phyloP scores from a whole-genome alignment of 2,113 vertebrate species.

The Mus musculus region GRCm39 chr11:82489501-82490000 shows the following conservation, averaged over 20 bases:
- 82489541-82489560: neutral
- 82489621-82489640: no score
- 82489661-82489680: neutral
- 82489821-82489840: neutral
- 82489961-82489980: neutral
- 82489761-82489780: neutral
- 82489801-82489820: neutral
- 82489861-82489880: neutral
- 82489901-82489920: neutral
- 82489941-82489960: neutral
- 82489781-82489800: neutral
- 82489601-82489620: neutral
- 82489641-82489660: neutral
- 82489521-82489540: neutral
- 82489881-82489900: no score
- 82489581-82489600: neutral
- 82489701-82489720: neutral
- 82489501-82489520: neutral
- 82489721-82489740: neutral
- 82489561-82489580: neutral
- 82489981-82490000: neutral
- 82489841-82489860: neutral
- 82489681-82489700: neutral
- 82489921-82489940: neutral
- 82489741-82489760: neutral